Conservation (phyloP, 2,113 vertebrate genomes). For the Gallinago media region DNA sequence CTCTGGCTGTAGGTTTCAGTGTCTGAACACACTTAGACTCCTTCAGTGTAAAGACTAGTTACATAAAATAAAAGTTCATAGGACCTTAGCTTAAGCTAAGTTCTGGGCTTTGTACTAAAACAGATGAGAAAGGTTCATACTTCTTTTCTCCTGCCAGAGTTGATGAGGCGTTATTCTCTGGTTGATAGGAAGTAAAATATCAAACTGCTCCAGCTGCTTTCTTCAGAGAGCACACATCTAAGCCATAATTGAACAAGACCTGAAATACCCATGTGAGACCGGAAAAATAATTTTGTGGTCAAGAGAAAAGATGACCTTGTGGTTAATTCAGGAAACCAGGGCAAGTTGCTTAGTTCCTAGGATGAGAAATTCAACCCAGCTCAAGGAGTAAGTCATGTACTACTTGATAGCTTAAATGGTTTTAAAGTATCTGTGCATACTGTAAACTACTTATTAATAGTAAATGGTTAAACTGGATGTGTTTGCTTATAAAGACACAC, state of each 20-base stretch:
- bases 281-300: background rate
- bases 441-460: background rate
- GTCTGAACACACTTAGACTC: background rate
- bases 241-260: constrained; percentile 4
- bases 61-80: background rate
- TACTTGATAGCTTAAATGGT: background rate
- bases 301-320: constrained; percentile 4
- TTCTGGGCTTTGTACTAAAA: background rate
- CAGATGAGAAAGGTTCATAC: background rate
- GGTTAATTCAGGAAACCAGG: constrained; percentile 6
- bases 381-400: background rate
- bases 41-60: background rate
- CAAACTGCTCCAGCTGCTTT: background rate
- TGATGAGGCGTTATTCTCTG: background rate
- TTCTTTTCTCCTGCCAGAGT: background rate
- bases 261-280: background rate
- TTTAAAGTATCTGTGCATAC: background rate
- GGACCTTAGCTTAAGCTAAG: background rate
- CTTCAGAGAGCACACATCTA: background rate
- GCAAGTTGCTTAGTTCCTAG: background rate
- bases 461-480: background rate
- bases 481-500: background rate
- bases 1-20: background rate
- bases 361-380: background rate
- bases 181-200: background rate